Percentiles rank a stretch among this genome's conserved stretches.
These are phyloP conservation scores for Burhinus oedicnemus DNA, from an alignment of 2,113 vertebrate genomes.

Conservation along the genomic window DNA sequence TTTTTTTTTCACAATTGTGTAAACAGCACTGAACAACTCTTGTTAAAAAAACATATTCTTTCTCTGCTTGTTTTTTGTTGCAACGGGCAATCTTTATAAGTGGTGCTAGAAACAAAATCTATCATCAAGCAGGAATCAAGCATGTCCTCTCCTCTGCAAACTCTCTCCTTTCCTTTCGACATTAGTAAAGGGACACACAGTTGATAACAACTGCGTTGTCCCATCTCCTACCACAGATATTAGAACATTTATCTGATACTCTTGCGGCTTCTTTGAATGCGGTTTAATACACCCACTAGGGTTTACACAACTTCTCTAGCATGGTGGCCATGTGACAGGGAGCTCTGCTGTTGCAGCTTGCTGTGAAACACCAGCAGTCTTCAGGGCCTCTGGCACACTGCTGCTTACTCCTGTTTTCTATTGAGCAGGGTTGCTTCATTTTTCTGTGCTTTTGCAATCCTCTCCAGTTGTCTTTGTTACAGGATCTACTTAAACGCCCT, in stretches of 20 bases:
- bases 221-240: neutral
- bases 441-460: conserved; percentile 30
- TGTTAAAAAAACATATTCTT: neutral
- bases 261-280: neutral
- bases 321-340: neutral
- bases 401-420: neutral
- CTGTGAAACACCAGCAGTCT: neutral
- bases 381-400: neutral
- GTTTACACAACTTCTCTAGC: neutral
- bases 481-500: neutral
- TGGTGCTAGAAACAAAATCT: neutral
- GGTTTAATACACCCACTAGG: neutral
- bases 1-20: neutral
- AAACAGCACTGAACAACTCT: neutral
- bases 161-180: neutral
- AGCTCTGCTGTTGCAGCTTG: neutral
- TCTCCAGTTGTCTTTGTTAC: neutral
- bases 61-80: neutral
- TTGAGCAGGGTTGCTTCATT: conserved; percentile 8
- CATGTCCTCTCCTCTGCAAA: neutral
- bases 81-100: neutral
- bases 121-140: neutral
- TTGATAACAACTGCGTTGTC: neutral
- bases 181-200: neutral
- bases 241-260: neutral